These are phyloP conservation scores for Trachelus stipa DNA, from an alignment of 2,888 invertebrate species.

Conservation along the genomic window DNA sequence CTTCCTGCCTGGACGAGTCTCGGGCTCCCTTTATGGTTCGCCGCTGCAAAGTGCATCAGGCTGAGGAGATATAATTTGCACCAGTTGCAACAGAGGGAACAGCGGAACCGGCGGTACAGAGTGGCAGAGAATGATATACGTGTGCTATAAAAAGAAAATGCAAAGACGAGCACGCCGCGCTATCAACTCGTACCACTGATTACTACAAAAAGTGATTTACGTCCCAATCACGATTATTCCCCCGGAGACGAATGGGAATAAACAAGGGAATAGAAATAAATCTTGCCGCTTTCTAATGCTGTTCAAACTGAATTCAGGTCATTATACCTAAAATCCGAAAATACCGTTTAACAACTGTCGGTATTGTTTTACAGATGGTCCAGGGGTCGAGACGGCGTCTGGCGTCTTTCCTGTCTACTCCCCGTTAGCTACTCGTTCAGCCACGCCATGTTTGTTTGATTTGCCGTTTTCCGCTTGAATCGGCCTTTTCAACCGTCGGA, in stretches of 20 bases:
- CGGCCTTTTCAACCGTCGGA: slow-evolving; percentile 21
- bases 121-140: not conserved
- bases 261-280: not conserved
- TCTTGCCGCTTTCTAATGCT: not conserved
- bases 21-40: not conserved
- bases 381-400: not conserved
- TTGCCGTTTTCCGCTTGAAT: slow-evolving; percentile 35
- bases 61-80: not conserved
- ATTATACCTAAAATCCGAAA: not conserved
- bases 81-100: not conserved
- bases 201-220: not conserved
- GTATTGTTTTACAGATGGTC: not conserved
- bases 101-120: not conserved
- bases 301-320: not conserved
- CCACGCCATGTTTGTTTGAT: slow-evolving; percentile 30
- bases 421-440: not conserved
- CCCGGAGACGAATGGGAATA: not conserved
- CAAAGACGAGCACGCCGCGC: not conserved
- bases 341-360: not conserved
- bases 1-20: not conserved
- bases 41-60: not conserved
- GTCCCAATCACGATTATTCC: not conserved
- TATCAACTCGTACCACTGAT: not conserved
- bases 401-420: not conserved
- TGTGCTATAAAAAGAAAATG: not conserved